phyloP scores from a whole-genome alignment of 2,888 invertebrate species.

The Stictocephala bisonia region DNA sequence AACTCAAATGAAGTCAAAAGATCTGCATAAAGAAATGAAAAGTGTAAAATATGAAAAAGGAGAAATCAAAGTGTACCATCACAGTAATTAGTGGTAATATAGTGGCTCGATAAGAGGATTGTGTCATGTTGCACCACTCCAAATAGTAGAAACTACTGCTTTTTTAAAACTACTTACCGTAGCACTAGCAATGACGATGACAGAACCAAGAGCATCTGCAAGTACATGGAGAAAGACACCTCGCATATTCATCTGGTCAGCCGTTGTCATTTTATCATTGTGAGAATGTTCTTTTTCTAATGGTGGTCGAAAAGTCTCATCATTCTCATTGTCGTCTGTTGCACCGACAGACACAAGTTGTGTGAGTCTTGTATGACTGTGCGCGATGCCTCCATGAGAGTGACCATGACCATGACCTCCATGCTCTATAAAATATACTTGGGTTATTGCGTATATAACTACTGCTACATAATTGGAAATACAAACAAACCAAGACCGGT shows the following conservation, averaged over 20 bases:
- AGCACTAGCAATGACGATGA: slow-evolving; percentile 91
- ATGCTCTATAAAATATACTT: slow-evolving; percentile 50
- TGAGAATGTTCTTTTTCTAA: slow-evolving; percentile 60
- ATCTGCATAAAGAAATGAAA: too few species aligned
- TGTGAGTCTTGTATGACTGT: slow-evolving; percentile 71
- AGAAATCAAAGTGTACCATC: background rate
- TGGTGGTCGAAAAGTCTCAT: slow-evolving; percentile 70
- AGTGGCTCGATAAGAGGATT: too few species aligned
- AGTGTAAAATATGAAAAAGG: too few species aligned
- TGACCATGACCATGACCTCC: slow-evolving; percentile 69
- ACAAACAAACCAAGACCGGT: too few species aligned
- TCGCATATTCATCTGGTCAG: slow-evolving; percentile 94
- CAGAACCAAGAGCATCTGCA: slow-evolving; percentile 96
- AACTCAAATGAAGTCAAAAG: too few species aligned
- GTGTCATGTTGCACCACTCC: too few species aligned
- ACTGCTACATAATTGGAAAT: too few species aligned
- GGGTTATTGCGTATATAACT: too few species aligned
- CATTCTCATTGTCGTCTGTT: slow-evolving; percentile 80
- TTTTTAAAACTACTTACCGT: slow-evolving; percentile 64
- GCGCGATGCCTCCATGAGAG: slow-evolving; percentile 72
- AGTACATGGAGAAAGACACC: slow-evolving; percentile 99
- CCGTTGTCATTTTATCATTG: slow-evolving; percentile 68
- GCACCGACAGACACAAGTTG: slow-evolving; percentile 67
- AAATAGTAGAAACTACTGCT: too few species aligned
- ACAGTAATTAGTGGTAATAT: background rate